A percentile compares a stretch with the other conserved stretches of the same genome.
Evolutionary conservation across 2,113 vertebrate genomes (phyloP).

Genomic region (Hemibagrus wyckioides): DNA sequence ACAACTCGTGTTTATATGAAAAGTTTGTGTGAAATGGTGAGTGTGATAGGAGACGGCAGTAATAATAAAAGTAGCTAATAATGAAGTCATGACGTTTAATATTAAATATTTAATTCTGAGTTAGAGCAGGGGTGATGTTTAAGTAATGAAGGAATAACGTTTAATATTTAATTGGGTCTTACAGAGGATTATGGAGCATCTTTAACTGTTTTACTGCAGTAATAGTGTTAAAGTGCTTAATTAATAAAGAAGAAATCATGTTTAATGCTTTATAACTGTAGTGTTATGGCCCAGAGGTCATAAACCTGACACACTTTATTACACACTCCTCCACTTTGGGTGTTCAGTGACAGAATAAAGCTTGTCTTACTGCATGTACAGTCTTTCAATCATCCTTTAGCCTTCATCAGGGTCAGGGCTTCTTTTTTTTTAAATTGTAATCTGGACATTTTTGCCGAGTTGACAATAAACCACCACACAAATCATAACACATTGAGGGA

Average conservation of each 20-base stretch:
- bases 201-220: background rate
- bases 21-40: background rate
- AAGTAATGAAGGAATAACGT: constrained; percentile 20
- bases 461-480: background rate
- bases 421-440: background rate
- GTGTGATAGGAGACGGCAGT: background rate
- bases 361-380: background rate
- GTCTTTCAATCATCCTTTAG: background rate
- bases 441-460: background rate
- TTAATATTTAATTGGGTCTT: constrained; percentile 9
- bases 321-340: background rate
- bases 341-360: too few relatives aligned
- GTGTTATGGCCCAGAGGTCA: background rate
- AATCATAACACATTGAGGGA: background rate
- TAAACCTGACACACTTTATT: background rate
- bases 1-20: background rate
- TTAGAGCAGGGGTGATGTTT: background rate
- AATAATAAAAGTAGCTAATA: background rate
- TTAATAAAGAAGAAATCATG: background rate
- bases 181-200: background rate
- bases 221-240: background rate
- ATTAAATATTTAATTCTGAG: background rate
- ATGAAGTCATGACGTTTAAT: background rate
- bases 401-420: background rate
- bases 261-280: background rate